A percentile compares a stretch with the other conserved stretches of the same genome.
phyloP scores from a whole-genome alignment of 2,888 invertebrate genomes.

The Ommatoiulus sabulosus region DNA sequence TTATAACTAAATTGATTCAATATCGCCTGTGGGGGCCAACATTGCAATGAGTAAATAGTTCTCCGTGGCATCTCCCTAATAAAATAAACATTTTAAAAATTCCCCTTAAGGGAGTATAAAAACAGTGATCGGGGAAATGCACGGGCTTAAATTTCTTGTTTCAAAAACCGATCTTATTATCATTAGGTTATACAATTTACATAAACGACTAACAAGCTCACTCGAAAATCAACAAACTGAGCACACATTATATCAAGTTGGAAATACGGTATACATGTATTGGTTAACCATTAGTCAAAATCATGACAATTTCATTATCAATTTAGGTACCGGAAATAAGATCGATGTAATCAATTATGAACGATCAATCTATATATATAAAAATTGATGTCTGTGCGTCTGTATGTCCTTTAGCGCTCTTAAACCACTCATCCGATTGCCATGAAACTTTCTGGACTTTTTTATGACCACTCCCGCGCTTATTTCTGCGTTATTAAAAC shows the following conservation, averaged over 20 bases:
- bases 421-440: no score
- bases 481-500: no score
- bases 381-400: no score
- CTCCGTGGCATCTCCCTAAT: conserved; percentile 4
- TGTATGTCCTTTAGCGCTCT: no score
- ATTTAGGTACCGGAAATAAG: no score
- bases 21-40: background rate
- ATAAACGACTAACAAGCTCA: background rate
- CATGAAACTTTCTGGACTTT: no score
- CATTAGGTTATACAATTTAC: background rate
- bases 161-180: background rate
- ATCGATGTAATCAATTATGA: no score
- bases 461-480: no score
- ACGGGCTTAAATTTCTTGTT: background rate
- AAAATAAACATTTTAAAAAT: background rate
- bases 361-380: no score
- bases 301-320: background rate
- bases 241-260: background rate
- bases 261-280: background rate
- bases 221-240: background rate
- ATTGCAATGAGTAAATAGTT: background rate
- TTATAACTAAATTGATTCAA: background rate
- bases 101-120: conserved; percentile 24
- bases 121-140: background rate
- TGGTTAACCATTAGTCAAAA: background rate